Base-by-base conservation (phyloP, 2,797 vertebrate species). In the Danio albolineatus region DNA sequence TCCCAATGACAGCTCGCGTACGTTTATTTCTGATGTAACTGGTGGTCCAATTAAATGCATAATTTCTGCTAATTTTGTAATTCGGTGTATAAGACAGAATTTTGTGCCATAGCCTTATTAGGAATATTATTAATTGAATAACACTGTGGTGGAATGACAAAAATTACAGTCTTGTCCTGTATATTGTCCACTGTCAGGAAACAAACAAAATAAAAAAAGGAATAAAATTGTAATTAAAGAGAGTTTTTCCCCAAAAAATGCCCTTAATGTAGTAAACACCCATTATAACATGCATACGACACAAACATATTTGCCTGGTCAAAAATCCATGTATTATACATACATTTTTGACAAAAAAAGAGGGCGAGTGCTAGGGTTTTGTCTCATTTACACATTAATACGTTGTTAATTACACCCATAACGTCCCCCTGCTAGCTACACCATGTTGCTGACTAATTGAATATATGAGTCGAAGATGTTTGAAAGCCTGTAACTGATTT, bases 401-500 rank as follows among this genome's bases (percentile, higher is more conserved):
- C 94, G 92, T 92, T 93, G 94, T 96, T 97, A 97, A 97, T 96
- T 95, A 96, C 95, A 93, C 94, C 92, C 90, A 94, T 93, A 95
- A 96, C 95, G 93, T 95, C 93, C 92, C 93, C 94, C 94, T 95
- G 93, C 94, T 93, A 92, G 93, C 94, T 92, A 91, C 94, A 93
- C 95, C 93, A 92, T 95, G 94, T 95, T 95, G 93, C 92, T 94
- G 94, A 91, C 94, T 96, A 96, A 95, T 94, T 94, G 92, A 95
- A 96, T 96, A 95, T 96, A 96, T 93, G 94, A 93, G 91, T 76
- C 92, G 90, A 94, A 93, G 91, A 94, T 96, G 94, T 95, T 82
- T 94, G 94, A 95, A 94, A 95, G 94, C 95, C 93, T 96, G 95
- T 96, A 95, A 97, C 96, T 96, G 95, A 97, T 95, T 96, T 91